Evolutionary conservation across 2,888 invertebrate genomes (phyloP).

Genomic region (Erpobdella octoculata): DNA sequence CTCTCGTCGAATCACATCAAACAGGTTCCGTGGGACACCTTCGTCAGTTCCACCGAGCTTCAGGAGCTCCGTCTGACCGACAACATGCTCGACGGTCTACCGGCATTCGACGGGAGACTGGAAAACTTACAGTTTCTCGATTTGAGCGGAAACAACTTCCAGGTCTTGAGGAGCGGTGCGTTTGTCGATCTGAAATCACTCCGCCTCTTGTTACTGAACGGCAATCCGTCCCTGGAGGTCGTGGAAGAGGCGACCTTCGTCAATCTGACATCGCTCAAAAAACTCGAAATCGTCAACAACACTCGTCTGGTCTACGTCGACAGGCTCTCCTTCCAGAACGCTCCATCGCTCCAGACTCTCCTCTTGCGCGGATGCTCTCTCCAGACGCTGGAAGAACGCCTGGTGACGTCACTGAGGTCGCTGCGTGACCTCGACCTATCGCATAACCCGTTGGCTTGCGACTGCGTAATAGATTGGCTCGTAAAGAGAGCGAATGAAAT

Average conservation of each 20-base stretch:
- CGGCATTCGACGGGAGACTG: conserved; percentile 24
- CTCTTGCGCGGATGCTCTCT: conserved; percentile 25
- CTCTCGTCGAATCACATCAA: conserved; percentile 33
- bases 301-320: conserved; percentile 29
- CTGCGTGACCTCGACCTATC: conserved; percentile 11
- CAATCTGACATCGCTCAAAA: conserved; percentile 21
- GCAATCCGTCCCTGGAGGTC: conserved; percentile 18
- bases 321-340: conserved; percentile 24
- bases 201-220: conserved; percentile 13
- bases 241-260: conserved; percentile 24
- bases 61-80: conserved; percentile 26
- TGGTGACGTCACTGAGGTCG: conserved; percentile 4
- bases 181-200: conserved; percentile 25
- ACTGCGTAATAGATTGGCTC: conserved; percentile 33
- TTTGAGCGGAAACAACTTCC: conserved; percentile 33
- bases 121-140: conserved; percentile 24
- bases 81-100: conserved; percentile 32
- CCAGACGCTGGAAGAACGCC: conserved; percentile 11
- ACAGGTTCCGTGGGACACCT: conserved; percentile 30
- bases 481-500: background rate
- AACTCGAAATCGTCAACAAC: conserved; percentile 28
- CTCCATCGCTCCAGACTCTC: conserved; percentile 21
- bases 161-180: conserved; percentile 16
- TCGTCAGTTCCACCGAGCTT: conserved; percentile 30
- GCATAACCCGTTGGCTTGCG: conserved; percentile 31